Conservation (phyloP, 2,797 vertebrate species). For the Hyperoplus immaculatus region DNA sequence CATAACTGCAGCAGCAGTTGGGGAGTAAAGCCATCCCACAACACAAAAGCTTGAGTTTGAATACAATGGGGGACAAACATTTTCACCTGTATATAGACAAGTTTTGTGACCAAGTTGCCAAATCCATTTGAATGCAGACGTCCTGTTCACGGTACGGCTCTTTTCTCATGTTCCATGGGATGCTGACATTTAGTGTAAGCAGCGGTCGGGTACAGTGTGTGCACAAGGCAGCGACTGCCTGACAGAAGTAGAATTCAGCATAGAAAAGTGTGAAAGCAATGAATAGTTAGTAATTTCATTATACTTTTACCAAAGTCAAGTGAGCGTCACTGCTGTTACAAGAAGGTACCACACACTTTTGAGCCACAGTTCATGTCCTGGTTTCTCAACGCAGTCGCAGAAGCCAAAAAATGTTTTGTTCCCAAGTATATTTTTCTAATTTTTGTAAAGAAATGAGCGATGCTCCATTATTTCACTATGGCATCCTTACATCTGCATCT, state of each 20-base stretch:
- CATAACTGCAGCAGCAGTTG: neutral
- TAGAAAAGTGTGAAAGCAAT: neutral
- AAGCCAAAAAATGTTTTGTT: neutral
- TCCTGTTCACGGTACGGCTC: neutral
- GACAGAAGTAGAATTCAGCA: neutral
- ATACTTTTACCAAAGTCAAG: slow-evolving; percentile 41
- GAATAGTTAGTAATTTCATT: neutral
- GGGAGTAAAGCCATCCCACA: neutral
- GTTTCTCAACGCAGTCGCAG: neutral
- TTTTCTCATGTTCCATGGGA: too few species aligned
- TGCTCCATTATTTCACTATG: neutral
- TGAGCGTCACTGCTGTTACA: neutral
- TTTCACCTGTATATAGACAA: neutral
- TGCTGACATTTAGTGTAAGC: too few species aligned
- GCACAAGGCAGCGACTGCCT: slow-evolving; percentile 33
- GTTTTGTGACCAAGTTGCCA: too few species aligned
- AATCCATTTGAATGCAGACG: neutral
- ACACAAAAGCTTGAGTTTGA: neutral
- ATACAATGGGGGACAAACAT: neutral
- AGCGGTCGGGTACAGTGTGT: neutral
- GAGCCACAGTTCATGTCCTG: neutral
- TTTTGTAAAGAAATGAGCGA: neutral
- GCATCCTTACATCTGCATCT: too few species aligned
- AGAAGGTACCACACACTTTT: neutral
- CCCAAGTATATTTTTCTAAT: slow-evolving; percentile 10